phyloP scores from a whole-genome alignment of 2,888 invertebrate species.

The Nematopogon swammerdamellus region DNA sequence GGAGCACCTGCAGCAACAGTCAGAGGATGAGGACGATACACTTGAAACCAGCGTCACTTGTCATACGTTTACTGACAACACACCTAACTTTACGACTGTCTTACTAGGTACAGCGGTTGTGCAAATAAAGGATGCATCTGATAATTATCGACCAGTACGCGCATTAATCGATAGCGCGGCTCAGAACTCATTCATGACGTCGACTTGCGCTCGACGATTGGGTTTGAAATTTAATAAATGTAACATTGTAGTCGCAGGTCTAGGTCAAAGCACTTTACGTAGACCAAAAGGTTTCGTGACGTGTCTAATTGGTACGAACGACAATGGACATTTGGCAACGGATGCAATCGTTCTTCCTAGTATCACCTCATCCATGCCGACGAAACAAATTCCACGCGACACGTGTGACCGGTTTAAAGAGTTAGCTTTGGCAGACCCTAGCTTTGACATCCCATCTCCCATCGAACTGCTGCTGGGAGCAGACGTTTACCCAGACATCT shows the following conservation, averaged over 20 bases:
- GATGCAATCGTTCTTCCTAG: neutral
- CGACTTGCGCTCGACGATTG: neutral
- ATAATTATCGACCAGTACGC: neutral
- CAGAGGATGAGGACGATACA: neutral
- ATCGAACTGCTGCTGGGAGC: neutral
- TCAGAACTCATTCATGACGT: neutral
- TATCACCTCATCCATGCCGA: neutral
- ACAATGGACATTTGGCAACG: neutral
- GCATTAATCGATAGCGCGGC: neutral
- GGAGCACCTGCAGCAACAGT: neutral
- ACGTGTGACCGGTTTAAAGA: neutral
- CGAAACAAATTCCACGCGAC: neutral
- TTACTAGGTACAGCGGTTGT: neutral
- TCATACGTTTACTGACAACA: neutral
- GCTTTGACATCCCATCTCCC: neutral
- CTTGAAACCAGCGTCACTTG: neutral
- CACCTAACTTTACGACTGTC: neutral
- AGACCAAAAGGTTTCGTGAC: neutral
- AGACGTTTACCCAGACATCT: neutral
- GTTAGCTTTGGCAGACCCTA: neutral
- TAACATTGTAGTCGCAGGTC: neutral
- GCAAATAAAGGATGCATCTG: neutral
- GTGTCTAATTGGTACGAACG: neutral
- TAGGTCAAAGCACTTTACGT: neutral
- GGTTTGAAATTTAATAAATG: neutral